Conservation (phyloP, 2,888 invertebrate species). For the Athalia circularis region DNA sequence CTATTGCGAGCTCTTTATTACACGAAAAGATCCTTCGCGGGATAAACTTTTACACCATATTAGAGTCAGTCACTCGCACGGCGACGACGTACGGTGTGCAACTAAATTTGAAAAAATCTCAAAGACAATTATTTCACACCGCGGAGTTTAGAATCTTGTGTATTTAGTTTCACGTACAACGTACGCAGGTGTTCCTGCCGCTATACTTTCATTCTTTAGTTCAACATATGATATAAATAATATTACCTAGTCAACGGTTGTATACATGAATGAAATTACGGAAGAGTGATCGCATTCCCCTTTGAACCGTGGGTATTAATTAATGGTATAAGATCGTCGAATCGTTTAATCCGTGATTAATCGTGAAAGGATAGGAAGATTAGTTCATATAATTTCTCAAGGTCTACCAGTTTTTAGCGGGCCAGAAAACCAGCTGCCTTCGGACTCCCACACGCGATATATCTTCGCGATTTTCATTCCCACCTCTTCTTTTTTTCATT, state of each 20-base stretch:
- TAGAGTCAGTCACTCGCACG: background rate
- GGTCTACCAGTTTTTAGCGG: slow-evolving; percentile 73
- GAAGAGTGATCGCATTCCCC: slow-evolving; percentile 24
- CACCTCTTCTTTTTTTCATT: background rate
- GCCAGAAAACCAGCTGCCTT: slow-evolving; percentile 47
- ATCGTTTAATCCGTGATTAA: slow-evolving; percentile 40
- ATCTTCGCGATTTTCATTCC: background rate
- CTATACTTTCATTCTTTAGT: too few species aligned
- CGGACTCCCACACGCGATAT: background rate
- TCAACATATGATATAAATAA: too few species aligned
- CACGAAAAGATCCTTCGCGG: slow-evolving; percentile 37
- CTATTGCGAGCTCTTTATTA: slow-evolving; percentile 41
- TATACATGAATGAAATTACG: slow-evolving; percentile 14
- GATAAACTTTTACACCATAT: slow-evolving; percentile 19
- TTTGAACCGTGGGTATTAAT: slow-evolving; percentile 30
- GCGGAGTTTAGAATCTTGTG: too few species aligned
- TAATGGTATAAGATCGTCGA: slow-evolving; percentile 32
- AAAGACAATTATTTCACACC: background rate
- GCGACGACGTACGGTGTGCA: background rate
- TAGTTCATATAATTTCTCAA: slow-evolving; percentile 74
- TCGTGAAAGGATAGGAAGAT: slow-evolving; percentile 55
- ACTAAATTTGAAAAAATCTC: background rate
- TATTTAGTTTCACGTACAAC: too few species aligned
- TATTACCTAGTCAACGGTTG: background rate
- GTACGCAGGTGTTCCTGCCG: too few species aligned